These are phyloP conservation scores for Thyatira batis DNA, from an alignment of 2,888 invertebrate genomes.

Conservation along the genomic window DNA sequence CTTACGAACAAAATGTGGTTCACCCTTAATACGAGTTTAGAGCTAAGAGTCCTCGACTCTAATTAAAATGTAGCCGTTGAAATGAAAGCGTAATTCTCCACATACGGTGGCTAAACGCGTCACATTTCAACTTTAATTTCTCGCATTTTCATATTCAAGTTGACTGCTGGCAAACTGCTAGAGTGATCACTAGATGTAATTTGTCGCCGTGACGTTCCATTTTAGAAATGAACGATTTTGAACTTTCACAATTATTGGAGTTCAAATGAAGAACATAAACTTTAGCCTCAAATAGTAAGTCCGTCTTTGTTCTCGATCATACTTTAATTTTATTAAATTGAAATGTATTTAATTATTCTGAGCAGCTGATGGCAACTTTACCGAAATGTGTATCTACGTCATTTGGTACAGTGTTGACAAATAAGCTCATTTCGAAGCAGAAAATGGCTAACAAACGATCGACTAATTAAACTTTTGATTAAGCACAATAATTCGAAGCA, in stretches of 20 bases:
- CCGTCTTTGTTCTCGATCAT: neutral
- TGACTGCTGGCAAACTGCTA: neutral
- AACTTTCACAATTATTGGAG: neutral
- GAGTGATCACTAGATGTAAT: neutral
- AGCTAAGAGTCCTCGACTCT: neutral
- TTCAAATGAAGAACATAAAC: neutral
- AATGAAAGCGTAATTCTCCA: neutral
- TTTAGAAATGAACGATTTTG: neutral
- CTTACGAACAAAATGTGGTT: neutral
- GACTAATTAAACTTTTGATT: too few species aligned
- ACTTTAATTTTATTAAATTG: too few species aligned
- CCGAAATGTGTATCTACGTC: too few species aligned
- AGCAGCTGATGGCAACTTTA: too few species aligned
- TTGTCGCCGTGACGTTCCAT: neutral
- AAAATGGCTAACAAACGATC: too few species aligned
- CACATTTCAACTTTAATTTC: neutral
- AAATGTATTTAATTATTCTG: too few species aligned
- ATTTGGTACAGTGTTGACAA: too few species aligned
- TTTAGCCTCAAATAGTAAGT: neutral
- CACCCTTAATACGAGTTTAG: neutral
- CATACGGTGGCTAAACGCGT: neutral
- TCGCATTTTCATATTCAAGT: neutral
- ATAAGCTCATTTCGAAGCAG: too few species aligned
- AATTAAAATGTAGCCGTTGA: neutral
- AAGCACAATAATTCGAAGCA: too few species aligned